These are phyloP conservation scores for Theocolax elegans DNA, from an alignment of 1,140 invertebrate genomes.

Conservation along the genomic window DNA sequence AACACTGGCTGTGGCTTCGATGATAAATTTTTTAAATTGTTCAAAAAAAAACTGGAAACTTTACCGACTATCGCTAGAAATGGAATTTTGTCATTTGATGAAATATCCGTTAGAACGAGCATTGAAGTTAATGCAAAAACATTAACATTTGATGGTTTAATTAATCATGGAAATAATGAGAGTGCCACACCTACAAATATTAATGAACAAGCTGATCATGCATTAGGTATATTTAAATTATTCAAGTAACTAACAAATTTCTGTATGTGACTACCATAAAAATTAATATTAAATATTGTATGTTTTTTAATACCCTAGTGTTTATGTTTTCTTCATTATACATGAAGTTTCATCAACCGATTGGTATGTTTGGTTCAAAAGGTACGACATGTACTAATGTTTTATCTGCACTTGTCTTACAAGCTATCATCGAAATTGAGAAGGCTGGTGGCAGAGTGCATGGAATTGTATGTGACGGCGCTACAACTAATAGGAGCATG, in stretches of 20 bases:
- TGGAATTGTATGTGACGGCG: constrained; percentile 44
- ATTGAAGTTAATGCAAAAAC: constrained; percentile 24
- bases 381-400: constrained; percentile 36
- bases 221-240: too few relatives aligned
- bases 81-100: constrained; percentile 35
- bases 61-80: constrained; percentile 14
- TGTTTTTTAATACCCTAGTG: too few relatives aligned
- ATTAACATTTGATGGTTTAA: constrained; percentile 30
- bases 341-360: constrained; percentile 38
- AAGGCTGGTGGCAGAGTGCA: constrained; percentile 43
- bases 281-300: too few relatives aligned
- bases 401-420: constrained; percentile 43
- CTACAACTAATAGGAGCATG: constrained; percentile 43
- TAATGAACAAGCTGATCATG: constrained; percentile 43
- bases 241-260: too few relatives aligned
- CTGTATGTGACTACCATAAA: too few relatives aligned
- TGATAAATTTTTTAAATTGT: constrained; percentile 40
- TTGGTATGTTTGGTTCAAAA: constrained; percentile 42
- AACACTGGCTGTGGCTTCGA: constrained; percentile 42
- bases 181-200: background rate
- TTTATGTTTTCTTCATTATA: constrained; percentile 43
- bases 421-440: constrained; percentile 44
- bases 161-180: constrained; percentile 34
- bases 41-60: constrained; percentile 27
- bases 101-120: constrained; percentile 29